Percentiles rank a stretch among this genome's conserved stretches.
Conservation (phyloP, 2,888 invertebrate genomes). For the Lasioglossum calceatum region DNA sequence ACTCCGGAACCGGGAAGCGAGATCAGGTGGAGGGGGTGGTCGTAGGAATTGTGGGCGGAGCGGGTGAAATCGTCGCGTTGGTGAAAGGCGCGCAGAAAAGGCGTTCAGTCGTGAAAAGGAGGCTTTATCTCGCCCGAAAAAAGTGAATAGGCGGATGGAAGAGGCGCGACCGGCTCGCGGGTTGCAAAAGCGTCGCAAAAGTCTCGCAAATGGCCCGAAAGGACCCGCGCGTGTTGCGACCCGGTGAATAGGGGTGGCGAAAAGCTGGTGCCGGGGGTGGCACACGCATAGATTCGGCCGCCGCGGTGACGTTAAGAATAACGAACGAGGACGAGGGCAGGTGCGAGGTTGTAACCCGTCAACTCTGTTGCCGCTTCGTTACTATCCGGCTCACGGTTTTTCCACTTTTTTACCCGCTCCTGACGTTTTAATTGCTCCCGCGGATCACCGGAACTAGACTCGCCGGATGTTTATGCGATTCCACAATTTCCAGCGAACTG, state of each 20-base stretch:
- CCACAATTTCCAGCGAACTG: neutral
- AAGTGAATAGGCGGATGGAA: constrained; percentile 26
- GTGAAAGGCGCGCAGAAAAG: constrained; percentile 13
- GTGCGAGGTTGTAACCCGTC: constrained; percentile 63
- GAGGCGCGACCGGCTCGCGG: constrained; percentile 6
- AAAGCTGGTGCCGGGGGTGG: constrained; percentile 15
- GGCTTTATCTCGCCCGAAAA: constrained; percentile 34
- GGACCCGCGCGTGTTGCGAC: neutral
- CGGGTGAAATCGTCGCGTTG: neutral
- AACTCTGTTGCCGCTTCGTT: constrained; percentile 49
- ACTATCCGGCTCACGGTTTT: constrained; percentile 2
- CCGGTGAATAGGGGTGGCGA: neutral
- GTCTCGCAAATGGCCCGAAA: neutral
- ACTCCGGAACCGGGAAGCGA: constrained; percentile 3
- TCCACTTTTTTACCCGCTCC: neutral
- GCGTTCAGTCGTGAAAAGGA: constrained; percentile 26
- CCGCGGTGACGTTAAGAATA: constrained; percentile 66
- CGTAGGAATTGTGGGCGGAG: neutral
- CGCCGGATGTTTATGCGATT: neutral
- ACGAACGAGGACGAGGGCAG: constrained; percentile 69
- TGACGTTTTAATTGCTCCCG: neutral
- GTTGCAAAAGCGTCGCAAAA: constrained; percentile 18
- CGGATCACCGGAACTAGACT: neutral
- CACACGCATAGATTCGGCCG: constrained; percentile 62
- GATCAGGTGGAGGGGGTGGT: neutral